Percentiles rank a stretch among this genome's conserved stretches.
Conservation (phyloP, 2,113 vertebrate species). For the Suricata suricatta region DNA sequence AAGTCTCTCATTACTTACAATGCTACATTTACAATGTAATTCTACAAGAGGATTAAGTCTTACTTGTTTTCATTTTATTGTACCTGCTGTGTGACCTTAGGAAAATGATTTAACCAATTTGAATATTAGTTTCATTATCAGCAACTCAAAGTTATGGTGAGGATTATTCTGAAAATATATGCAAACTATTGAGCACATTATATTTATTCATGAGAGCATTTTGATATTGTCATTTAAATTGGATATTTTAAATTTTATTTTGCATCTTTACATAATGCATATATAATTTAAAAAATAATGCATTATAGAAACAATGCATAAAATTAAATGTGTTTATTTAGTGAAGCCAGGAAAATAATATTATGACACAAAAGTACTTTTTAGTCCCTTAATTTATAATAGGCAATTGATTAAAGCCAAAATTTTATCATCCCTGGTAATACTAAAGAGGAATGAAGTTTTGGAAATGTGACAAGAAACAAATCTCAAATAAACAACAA, state of each 20-base stretch:
- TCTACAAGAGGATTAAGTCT: not conserved
- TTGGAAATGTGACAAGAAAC: not conserved
- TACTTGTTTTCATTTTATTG: not conserved
- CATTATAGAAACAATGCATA: not conserved
- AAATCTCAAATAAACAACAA: not conserved
- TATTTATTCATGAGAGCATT: not conserved
- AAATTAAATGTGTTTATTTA: not conserved
- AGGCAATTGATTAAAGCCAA: not conserved
- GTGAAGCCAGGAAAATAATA: not conserved
- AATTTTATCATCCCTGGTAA: not conserved
- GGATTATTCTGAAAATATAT: not conserved
- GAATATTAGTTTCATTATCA: not conserved
- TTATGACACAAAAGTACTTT: not conserved
- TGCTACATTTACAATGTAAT: not conserved
- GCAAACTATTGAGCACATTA: not conserved
- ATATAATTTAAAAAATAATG: not conserved
- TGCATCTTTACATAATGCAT: not conserved
- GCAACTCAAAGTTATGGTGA: not conserved
- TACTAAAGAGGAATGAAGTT: slow-evolving; percentile 19
- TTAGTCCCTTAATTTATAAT: not conserved
- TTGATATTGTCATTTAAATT: not conserved
- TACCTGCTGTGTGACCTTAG: not conserved
- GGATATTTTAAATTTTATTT: slow-evolving; percentile 22
- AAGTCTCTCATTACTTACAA: not conserved
- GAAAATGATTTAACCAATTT: not conserved